phyloP scores from a whole-genome alignment of 2,888 invertebrate species.

The Chironomus riparius region DNA sequence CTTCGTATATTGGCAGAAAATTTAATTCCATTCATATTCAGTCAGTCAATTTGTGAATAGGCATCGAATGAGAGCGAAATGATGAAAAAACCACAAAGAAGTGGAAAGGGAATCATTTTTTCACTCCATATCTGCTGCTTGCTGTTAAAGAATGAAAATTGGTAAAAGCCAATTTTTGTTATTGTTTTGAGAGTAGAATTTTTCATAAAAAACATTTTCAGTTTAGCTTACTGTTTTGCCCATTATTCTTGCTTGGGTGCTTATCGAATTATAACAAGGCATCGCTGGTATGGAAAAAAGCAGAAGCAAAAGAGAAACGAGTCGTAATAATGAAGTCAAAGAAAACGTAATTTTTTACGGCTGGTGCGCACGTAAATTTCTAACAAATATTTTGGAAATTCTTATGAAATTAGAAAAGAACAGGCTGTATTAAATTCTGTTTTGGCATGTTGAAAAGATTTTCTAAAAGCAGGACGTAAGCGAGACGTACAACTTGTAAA shows the following conservation, averaged over 20 bases:
- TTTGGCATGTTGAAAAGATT: no score
- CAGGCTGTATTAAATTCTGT: no score
- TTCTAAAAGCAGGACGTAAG: no score
- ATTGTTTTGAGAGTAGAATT: not conserved
- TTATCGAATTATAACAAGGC: slow-evolving; percentile 16
- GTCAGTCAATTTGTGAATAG: no score
- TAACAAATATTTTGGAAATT: not conserved
- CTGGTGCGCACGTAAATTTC: slow-evolving; percentile 1
- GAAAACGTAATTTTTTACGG: slow-evolving; percentile 18
- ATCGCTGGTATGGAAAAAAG: not conserved
- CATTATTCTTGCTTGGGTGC: slow-evolving; percentile 2
- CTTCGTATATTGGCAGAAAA: no score
- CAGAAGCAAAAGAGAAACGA: not conserved
- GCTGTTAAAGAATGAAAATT: not conserved
- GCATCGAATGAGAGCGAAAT: not conserved
- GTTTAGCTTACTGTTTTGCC: not conserved
- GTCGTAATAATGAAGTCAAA: slow-evolving; percentile 21
- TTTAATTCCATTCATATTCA: no score
- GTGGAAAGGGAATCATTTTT: not conserved
- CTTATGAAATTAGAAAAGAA: not conserved
- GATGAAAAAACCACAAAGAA: not conserved
- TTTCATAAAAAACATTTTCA: not conserved
- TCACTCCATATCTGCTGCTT: not conserved
- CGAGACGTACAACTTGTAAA: no score
- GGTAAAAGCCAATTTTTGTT: not conserved